Evolutionary conservation across 1,140 invertebrate genomes (phyloP).

Genomic region (Drosophila santomea): DNA sequence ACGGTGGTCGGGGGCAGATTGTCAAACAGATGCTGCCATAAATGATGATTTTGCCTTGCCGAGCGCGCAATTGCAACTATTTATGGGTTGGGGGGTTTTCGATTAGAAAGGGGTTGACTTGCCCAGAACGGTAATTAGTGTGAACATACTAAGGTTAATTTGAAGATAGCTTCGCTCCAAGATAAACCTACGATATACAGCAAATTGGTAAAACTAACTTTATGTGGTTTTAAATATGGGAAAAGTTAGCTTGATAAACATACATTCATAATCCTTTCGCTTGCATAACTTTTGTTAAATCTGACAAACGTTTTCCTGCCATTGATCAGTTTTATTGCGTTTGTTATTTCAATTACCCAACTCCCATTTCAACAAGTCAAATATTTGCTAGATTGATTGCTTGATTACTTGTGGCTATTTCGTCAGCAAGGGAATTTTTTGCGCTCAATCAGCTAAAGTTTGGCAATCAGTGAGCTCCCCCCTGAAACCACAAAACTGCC

Average conservation of each 20-base stretch:
- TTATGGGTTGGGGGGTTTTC: constrained; percentile 6
- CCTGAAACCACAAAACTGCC: constrained; percentile 27
- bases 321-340: constrained; percentile 14
- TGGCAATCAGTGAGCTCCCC: constrained; percentile 55
- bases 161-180: no score
- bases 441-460: constrained; percentile 67
- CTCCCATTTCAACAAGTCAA: constrained; percentile 16
- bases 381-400: constrained; percentile 48
- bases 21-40: constrained; percentile 35
- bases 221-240: no score
- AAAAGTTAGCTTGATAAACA: no score
- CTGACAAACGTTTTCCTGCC: no score
- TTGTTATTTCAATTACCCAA: constrained; percentile 10
- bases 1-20: constrained; percentile 19
- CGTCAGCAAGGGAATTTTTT: constrained; percentile 22
- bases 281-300: no score
- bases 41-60: constrained; percentile 43
- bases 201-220: no score
- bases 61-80: constrained; percentile 27
- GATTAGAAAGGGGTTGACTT: neutral
- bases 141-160: neutral
- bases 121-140: neutral
- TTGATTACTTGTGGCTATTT: constrained; percentile 40
- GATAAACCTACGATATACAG: no score
- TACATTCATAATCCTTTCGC: neutral